These are phyloP conservation scores for Limnephilus marmoratus DNA, from an alignment of 2,888 invertebrate species.

Conservation along the genomic window DNA sequence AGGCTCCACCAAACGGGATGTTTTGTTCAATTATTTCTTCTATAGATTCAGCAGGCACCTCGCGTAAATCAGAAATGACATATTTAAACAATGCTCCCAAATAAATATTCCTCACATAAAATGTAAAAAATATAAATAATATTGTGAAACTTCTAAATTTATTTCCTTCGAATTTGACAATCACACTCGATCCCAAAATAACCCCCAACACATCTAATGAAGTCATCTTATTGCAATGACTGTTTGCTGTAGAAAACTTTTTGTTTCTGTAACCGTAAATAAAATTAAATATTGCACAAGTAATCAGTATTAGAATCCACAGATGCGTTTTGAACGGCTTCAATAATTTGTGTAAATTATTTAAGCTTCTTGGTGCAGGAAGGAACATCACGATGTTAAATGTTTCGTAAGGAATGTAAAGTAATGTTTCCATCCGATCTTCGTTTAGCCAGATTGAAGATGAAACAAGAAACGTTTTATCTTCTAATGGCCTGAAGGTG, in stretches of 20 bases:
- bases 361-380: neutral
- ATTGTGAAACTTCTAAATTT: neutral
- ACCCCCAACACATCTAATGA: constrained; percentile 16
- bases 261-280: neutral
- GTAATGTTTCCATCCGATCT: neutral
- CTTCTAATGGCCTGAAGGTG: constrained; percentile 19
- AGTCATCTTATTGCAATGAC: neutral
- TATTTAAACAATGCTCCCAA: constrained; percentile 5
- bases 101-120: constrained; percentile 41
- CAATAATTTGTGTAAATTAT: constrained; percentile 42
- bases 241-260: neutral
- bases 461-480: neutral
- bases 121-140: constrained; percentile 13
- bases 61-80: neutral
- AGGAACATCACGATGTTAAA: neutral
- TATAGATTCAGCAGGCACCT: neutral
- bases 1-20: constrained; percentile 26
- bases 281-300: neutral
- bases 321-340: constrained; percentile 31
- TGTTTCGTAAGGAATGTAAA: neutral
- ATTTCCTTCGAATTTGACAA: neutral
- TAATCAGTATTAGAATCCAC: constrained; percentile 2
- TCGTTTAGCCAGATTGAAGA: neutral
- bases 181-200: constrained; percentile 11
- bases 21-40: constrained; percentile 29